A percentile compares a stretch with the other conserved stretches of the same genome.
phyloP scores from a whole-genome alignment of 1,140 invertebrate species.

The Temnothorax nylanderi region DNA sequence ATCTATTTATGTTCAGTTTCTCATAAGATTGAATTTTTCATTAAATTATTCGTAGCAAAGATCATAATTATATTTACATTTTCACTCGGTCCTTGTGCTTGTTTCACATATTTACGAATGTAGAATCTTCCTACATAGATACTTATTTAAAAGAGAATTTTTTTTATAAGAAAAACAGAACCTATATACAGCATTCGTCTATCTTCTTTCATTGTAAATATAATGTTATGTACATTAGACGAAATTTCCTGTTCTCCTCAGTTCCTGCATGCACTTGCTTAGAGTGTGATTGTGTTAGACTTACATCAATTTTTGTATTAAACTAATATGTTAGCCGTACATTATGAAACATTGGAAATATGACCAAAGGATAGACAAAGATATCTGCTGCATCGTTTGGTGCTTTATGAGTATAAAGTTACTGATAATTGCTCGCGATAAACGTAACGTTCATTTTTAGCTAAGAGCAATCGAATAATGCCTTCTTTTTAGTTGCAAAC shows the following conservation, averaged over 20 bases:
- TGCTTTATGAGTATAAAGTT: neutral
- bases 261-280: conserved; percentile 82
- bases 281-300: conserved; percentile 85
- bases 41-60: neutral
- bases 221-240: conserved; percentile 26
- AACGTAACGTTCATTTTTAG: neutral
- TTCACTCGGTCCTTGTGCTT: neutral
- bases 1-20: neutral
- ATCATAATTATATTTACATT: neutral
- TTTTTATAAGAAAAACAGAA: neutral
- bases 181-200: neutral
- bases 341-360: conserved; percentile 64
- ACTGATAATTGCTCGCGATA: neutral
- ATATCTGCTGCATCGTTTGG: conserved; percentile 61
- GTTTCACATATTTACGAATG: neutral
- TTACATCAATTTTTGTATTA: conserved; percentile 80
- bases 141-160: neutral
- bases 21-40: neutral
- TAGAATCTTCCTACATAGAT: neutral
- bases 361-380: conserved; percentile 8
- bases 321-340: conserved; percentile 70
- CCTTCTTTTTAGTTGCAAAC: conserved; percentile 40
- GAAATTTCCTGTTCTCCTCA: conserved; percentile 47
- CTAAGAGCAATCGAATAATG: neutral
- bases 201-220: conserved; percentile 3